These are phyloP conservation scores for Lissonota sp. DNA, from an alignment of 2,888 invertebrate species.

Conservation along the genomic window DNA sequence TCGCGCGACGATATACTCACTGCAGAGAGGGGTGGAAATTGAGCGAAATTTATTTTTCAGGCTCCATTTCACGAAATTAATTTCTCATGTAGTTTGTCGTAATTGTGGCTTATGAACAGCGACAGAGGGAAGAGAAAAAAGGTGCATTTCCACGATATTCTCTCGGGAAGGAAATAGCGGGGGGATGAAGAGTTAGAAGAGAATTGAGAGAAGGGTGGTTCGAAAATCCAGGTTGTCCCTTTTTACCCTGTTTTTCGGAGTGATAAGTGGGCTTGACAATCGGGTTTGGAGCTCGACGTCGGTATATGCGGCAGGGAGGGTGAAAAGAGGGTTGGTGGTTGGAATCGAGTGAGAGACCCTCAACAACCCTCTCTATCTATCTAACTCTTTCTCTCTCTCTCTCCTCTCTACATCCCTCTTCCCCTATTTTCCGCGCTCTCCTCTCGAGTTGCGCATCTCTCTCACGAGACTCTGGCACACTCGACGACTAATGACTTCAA, in stretches of 20 bases:
- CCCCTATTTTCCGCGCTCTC: background rate
- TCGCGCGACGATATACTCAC: background rate
- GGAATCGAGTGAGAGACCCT: slow-evolving; percentile 49
- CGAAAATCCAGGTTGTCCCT: slow-evolving; percentile 39
- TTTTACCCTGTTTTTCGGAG: slow-evolving; percentile 42
- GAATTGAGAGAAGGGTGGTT: slow-evolving; percentile 21
- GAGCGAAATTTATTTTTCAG: too few relatives aligned
- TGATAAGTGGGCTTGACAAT: slow-evolving; percentile 62
- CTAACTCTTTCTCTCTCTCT: slow-evolving; percentile 21
- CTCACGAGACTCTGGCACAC: slow-evolving; percentile 42
- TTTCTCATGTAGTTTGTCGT: background rate
- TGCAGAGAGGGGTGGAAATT: background rate
- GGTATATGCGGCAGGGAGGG: background rate
- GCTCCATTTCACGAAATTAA: too few relatives aligned
- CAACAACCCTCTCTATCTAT: slow-evolving; percentile 18
- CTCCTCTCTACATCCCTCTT: slow-evolving; percentile 4
- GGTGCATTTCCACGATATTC: background rate
- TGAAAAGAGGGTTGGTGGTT: slow-evolving; percentile 1
- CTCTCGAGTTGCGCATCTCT: slow-evolving; percentile 24
- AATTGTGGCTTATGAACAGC: background rate
- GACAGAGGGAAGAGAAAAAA: background rate
- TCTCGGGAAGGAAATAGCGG: background rate
- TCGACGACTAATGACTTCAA: slow-evolving; percentile 69
- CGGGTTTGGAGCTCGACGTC: slow-evolving; percentile 38
- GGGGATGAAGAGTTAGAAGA: background rate